Evolutionary conservation across 1,140 invertebrate genomes (phyloP), one percentile per base, ranked within the genome.

Genomic region (Trichonephila inaurata): DNA sequence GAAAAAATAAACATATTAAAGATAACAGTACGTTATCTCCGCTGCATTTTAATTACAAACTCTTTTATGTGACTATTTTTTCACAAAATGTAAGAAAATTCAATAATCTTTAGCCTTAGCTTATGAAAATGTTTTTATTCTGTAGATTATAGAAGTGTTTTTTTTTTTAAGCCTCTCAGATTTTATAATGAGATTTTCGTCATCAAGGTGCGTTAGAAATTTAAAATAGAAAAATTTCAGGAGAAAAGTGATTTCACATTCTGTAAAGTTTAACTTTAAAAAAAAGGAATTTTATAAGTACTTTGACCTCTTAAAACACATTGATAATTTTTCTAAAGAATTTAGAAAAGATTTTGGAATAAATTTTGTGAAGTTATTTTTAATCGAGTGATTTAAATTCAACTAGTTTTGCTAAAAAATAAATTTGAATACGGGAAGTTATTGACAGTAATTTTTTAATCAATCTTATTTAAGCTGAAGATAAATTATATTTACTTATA

Each of bases 161-260:
- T 58, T 19, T 44, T 69, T 33, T 89, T 77, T 4, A 66, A 69
- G 64, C 62, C 21, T 72, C 24, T 58, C 69, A 58, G 21, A 89
- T 66, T 72, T 89, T 44, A 72, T 89, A 89, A 89, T 89, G 87
- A 89, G 87, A 89, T 89, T 89, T 87, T 19, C 33, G 60, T 87
- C 85, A 87, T 77, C 28, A 77, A 33, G 18, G 16, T 18, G 33
- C 16, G 18, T 77, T 14, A 33, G 72, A 77, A 77, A 69, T 24
- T 69, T 69, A 2, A 24, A 24, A 6, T 24, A 24, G 66, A 69
- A 69, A 69, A 69, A 69, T 69, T 69, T 69, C 3, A 0, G 24
- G 1, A 21, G 66, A 69, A 69, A 24, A 69, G 66, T 69, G 66
- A 69, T 24, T 69, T 24, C 28, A 69, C 24, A n/a, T 24, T 24